A percentile compares a stretch with the other conserved stretches of the same genome.
These are phyloP conservation scores for Polypedilum vanderplanki DNA, from an alignment of 1,140 invertebrate species.

Conservation along the genomic window DNA sequence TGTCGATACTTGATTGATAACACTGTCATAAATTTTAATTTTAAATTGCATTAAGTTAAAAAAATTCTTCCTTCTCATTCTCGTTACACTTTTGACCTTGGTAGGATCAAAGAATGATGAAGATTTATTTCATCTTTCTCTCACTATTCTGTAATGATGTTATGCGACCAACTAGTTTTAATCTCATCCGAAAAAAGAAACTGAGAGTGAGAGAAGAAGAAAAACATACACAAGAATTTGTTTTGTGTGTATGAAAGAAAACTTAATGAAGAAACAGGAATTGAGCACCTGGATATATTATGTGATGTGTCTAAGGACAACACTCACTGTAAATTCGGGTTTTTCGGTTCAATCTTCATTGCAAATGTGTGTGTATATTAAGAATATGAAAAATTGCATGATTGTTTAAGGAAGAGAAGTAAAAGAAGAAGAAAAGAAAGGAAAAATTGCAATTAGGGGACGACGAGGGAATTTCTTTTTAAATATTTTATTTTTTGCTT, in stretches of 20 bases:
- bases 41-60: not conserved
- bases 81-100: not conserved
- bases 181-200: not conserved
- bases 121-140: not conserved
- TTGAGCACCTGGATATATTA: not conserved
- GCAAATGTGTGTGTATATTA: not conserved
- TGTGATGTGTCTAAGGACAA: not conserved
- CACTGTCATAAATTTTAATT: slow-evolving; percentile 14
- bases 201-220: not conserved
- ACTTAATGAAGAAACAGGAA: slow-evolving; percentile 12
- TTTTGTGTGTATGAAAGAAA: not conserved
- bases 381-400: not conserved
- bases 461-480: not conserved
- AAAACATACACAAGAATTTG: not conserved
- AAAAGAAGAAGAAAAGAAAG: not conserved
- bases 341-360: not conserved
- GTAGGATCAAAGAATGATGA: no score
- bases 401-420: not conserved
- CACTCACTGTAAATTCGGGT: not conserved
- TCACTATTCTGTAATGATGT: not conserved
- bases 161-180: not conserved
- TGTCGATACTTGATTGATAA: slow-evolving; percentile 8
- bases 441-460: not conserved
- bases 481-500: no score
- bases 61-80: not conserved